These are phyloP conservation scores for Orchesellides sinensis DNA, from an alignment of 2,888 invertebrate species.

Conservation along the genomic window DNA sequence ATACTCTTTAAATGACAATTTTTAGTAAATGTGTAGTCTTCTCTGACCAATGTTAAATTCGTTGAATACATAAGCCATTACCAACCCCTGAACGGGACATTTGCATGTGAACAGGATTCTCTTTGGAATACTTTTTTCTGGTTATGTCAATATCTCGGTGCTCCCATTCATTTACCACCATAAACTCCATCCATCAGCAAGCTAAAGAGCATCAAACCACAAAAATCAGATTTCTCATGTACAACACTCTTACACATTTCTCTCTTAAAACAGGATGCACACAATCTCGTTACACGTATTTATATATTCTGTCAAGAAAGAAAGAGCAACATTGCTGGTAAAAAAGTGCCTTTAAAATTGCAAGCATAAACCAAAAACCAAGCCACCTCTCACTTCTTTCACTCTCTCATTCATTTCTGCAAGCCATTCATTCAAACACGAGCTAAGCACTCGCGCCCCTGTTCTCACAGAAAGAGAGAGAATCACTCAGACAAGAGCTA, in stretches of 20 bases:
- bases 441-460: background rate
- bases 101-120: no score
- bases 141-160: background rate
- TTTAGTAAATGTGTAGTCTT: no score
- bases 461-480: no score
- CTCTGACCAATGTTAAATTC: no score
- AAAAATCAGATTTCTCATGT: constrained; percentile 42
- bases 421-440: constrained; percentile 32
- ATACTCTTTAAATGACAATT: no score
- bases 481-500: constrained; percentile 22
- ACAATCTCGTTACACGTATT: constrained; percentile 7
- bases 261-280: background rate
- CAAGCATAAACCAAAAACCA: no score
- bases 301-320: constrained; percentile 17
- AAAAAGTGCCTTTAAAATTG: no score
- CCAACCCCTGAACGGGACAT: no score
- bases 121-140: no score
- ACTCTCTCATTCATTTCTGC: no score
- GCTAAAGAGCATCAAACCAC: constrained; percentile 29
- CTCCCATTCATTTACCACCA: background rate
- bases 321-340: constrained; percentile 8
- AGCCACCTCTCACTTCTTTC: no score
- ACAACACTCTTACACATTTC: constrained; percentile 27
- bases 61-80: no score
- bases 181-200: constrained; percentile 29